Evolutionary conservation across 2,888 invertebrate genomes (phyloP).

Genomic region (Tetragonula carbonaria): DNA sequence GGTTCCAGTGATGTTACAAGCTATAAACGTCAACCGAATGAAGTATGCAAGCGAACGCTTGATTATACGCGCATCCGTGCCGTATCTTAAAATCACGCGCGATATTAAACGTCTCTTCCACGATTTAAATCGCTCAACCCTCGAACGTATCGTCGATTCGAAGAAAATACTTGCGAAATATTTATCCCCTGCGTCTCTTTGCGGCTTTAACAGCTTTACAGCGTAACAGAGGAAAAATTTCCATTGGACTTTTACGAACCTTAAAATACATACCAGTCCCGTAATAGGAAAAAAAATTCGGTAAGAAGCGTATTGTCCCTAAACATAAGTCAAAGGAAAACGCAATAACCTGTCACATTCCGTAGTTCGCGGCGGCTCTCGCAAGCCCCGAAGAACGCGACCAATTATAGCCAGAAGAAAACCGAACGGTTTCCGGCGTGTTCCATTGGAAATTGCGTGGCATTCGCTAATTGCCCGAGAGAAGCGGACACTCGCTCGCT

Average conservation of each 20-base stretch:
- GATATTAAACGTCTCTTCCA: background rate
- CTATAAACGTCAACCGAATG: background rate
- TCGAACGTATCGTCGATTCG: background rate
- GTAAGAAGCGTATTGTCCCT: constrained; percentile 11
- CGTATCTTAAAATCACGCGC: background rate
- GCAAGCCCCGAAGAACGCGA: constrained; percentile 21
- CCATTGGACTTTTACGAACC: background rate
- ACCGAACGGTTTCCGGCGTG: constrained; percentile 45
- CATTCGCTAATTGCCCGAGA: constrained; percentile 40
- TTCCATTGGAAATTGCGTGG: constrained; percentile 50
- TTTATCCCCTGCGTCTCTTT: background rate
- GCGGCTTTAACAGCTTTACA: background rate
- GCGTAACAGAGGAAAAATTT: background rate
- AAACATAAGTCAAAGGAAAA: constrained; percentile 31
- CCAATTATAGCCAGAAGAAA: constrained; percentile 51
- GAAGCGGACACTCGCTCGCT: background rate
- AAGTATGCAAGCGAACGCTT: background rate
- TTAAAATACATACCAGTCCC: background rate
- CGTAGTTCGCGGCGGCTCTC: constrained; percentile 8
- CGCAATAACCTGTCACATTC: constrained; percentile 41
- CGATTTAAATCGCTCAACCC: background rate
- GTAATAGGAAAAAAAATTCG: background rate
- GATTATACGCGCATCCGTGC: too few relatives aligned
- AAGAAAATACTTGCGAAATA: background rate
- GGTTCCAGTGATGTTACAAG: background rate